Base-by-base conservation (phyloP, 1,140 invertebrate genomes). In the Eupristina koningsbergeri region DNA sequence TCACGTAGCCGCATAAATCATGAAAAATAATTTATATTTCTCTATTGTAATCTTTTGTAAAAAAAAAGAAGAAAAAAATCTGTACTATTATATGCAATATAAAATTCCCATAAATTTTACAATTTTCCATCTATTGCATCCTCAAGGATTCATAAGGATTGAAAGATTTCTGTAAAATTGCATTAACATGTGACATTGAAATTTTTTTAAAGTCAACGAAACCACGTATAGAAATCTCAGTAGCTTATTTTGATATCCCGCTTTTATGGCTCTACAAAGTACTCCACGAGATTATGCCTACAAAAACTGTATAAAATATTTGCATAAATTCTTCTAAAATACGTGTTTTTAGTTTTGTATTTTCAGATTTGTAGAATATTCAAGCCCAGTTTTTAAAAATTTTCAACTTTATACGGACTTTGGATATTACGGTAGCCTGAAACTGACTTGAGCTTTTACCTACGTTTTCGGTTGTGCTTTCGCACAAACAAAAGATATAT, bases 181-280 rank as follows among this genome's bases (percentile, higher is more conserved):
- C 61, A 67, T 79, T 64, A 79, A 45, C 76, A 78, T 64, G 76
- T 64, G 76, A 45, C 76, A 78, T 61, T 39, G 8, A 79, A 79
- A 79, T 79, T 79, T 63, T n/a, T 22, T 22, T 79, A 34, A 39
- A 64, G 7, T 9, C 13, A 31, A n/a, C 36, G 22, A 63, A 63
- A 22, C 15, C 36, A 75, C 36, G 31, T 39, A 45, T 64, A 9
- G 22, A 58, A 26, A 58, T 58, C 53, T 58, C 22, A 13, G 2
- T 9, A 26, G 22, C 9, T 13, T 58, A 58, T 58, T 26, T 58
- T 26, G 22, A 26, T 26, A 26, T 58, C 53, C 53, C 26, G 22
- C 13, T 58, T 53, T 26, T 58, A 26, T 58, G 13, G 53, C 26
- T 9, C 26, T 58, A 58, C 3, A 58, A 58, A 58, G 9, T 58